Base-by-base conservation (phyloP, 2,113 vertebrate genomes). In the Aphyosemion australe region DNA sequence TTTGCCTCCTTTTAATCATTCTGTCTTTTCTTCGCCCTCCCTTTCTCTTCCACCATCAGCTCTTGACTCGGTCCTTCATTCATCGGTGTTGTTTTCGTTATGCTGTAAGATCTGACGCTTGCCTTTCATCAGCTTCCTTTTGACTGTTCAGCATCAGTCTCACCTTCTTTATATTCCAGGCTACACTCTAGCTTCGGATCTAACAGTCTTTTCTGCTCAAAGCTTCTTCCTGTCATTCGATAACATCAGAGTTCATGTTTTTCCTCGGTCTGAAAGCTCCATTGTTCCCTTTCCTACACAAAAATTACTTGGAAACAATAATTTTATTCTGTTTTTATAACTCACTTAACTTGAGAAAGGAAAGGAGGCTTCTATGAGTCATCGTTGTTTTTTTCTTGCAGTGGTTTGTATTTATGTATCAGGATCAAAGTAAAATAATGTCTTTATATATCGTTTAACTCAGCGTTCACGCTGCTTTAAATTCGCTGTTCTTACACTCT, bases 171-270 rank as follows among this genome's bases (percentile, higher is more conserved):
- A 57, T 76, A 63, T 74, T 51, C 56, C 21, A 19, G 7, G 12
- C 12, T 8, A 7, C 4, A 12, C 51, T 62, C 16, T 26, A n/a
- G 45, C n/a, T 49, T 12, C 34, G 34, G 32, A 21, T 18, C 52
- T 6, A 53, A 9, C 3, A 8, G 21, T 59, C 58, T 60, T 42
- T 50, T 32, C 43, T 58, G 34, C 61, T 41, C 61, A 53, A 21
- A 43, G 48, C 4, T 41, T 39, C 49, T 51, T 59, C 46, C 32
- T 48, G 71, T 82, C 58, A 73, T 72, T 69, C 53, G 72, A 82
- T 81, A 65, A 66, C 65, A 76, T 74, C 69, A 52, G n/a, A 49
- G 19, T 72, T 57, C 57, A 55, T 75, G 63, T 48, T 64, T 20
- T 34, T 13, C 3, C 64, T 31, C 53, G 56, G 21, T 34, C 26